phyloP scores from a whole-genome alignment of 2,888 invertebrate species.

The Ischnus inquisitorius region DNA sequence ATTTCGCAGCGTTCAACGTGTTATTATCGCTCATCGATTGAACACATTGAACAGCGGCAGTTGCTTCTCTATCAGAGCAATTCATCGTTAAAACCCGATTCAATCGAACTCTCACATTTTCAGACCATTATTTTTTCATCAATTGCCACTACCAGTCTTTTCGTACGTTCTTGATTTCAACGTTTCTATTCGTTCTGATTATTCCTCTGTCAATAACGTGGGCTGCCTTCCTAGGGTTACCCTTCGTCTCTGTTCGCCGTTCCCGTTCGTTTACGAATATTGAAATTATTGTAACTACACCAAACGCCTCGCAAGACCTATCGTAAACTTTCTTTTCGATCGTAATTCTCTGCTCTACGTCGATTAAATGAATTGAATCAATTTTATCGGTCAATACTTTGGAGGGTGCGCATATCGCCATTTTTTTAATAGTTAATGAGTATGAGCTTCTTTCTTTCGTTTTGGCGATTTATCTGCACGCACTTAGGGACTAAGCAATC shows the following conservation, averaged over 20 bases:
- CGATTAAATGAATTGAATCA: neutral
- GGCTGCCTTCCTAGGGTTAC: neutral
- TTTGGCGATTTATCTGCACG: slow-evolving; percentile 56
- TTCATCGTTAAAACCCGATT: slow-evolving; percentile 37
- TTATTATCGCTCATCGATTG: slow-evolving; percentile 15
- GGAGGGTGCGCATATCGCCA: neutral
- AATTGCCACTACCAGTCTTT: slow-evolving; percentile 68
- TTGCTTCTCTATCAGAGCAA: slow-evolving; percentile 10
- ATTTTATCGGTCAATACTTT: slow-evolving; percentile 20
- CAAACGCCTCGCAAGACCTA: neutral
- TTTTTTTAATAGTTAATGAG: slow-evolving; percentile 54
- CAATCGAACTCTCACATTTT: slow-evolving; percentile 41
- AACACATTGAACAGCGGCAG: slow-evolving; percentile 17
- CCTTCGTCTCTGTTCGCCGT: neutral
- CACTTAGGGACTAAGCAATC: slow-evolving; percentile 56
- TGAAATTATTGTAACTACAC: neutral
- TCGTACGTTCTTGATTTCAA: slow-evolving; percentile 55
- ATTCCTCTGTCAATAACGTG: neutral
- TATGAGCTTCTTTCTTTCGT: slow-evolving; percentile 44
- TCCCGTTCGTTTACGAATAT: neutral
- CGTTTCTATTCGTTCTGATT: slow-evolving; percentile 8
- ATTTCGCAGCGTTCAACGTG: slow-evolving; percentile 2
- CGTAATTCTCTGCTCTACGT: neutral
- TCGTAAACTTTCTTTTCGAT: slow-evolving; percentile 16
- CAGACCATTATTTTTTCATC: slow-evolving; percentile 54